Percentiles rank a stretch among this genome's conserved stretches.
Conservation (phyloP, 53 echinoderm and acorn worm species). For the Henricia sp. region DNA sequence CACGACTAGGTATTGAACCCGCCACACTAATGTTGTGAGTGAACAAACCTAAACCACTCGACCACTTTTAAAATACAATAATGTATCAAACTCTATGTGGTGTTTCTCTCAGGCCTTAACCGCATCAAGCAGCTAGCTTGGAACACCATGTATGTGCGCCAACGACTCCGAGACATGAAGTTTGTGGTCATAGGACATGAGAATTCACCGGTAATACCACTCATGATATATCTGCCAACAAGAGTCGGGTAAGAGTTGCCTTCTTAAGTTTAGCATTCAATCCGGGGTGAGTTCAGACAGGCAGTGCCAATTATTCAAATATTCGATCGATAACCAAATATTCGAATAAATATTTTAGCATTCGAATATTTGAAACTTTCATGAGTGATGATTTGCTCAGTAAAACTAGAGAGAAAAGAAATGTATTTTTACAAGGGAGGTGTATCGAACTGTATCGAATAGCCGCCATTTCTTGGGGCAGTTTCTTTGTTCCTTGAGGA, state of each 20-base stretch:
- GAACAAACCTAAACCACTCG: background rate
- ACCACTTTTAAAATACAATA: background rate
- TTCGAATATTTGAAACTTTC: too few species aligned
- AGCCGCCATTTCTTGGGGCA: too few species aligned
- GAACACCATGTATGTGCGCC: constrained; percentile 87
- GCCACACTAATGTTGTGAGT: background rate
- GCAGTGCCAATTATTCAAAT: too few species aligned
- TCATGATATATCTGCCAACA: constrained; percentile 83
- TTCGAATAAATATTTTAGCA: too few species aligned
- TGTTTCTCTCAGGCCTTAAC: constrained; percentile 7
- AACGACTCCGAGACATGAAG: constrained; percentile 76
- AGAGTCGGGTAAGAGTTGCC: constrained; percentile 81
- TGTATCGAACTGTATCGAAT: too few species aligned
- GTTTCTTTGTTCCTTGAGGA: too few species aligned
- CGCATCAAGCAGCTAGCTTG: constrained; percentile 60
- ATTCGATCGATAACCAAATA: too few species aligned
- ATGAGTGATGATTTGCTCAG: too few species aligned
- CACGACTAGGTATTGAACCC: too few species aligned
- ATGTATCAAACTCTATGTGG: too few species aligned
- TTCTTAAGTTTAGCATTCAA: background rate
- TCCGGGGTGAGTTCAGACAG: background rate
- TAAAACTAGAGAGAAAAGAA: too few species aligned
- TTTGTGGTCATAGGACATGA: constrained; percentile 87
- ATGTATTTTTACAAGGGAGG: too few species aligned
- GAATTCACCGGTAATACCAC: constrained; percentile 90